Percentiles rank a stretch among this genome's conserved stretches.
Evolutionary conservation across 2,113 vertebrate species (phyloP).

Genomic region (Recurvirostra avosetta): DNA sequence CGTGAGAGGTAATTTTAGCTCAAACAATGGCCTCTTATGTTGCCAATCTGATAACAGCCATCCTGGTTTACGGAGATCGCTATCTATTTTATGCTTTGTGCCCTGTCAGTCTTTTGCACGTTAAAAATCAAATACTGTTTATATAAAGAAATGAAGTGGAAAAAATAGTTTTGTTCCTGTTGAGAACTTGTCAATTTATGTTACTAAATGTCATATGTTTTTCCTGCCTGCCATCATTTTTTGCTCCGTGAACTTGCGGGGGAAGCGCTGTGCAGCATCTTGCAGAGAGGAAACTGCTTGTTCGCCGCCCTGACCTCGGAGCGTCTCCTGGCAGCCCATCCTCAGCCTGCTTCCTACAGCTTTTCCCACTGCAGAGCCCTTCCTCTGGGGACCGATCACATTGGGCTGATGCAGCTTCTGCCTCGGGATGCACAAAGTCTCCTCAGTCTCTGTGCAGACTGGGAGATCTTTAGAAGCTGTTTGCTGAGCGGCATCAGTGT

Average conservation of each 20-base stretch:
- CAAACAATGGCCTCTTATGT: conserved; percentile 10
- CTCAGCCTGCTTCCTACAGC: background rate
- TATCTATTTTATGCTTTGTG: conserved; percentile 14
- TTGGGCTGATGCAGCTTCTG: background rate
- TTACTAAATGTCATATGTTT: background rate
- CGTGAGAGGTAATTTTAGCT: conserved; percentile 35
- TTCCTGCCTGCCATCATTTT: background rate
- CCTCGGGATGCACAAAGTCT: background rate
- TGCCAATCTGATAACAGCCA: conserved; percentile 56
- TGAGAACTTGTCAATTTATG: conserved; percentile 34
- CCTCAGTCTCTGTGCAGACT: background rate
- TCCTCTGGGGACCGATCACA: background rate
- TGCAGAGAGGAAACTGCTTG: background rate
- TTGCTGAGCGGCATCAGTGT: fast-evolving
- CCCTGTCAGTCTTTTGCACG: background rate
- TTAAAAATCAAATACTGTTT: conserved; percentile 5
- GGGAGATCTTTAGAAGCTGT: background rate
- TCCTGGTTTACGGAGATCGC: background rate
- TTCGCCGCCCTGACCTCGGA: background rate
- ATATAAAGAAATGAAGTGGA: conserved; percentile 17
- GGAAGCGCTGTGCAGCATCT: background rate
- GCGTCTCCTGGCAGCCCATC: background rate
- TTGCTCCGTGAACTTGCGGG: background rate
- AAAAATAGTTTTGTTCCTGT: background rate
- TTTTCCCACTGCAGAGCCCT: conserved; percentile 21